Evolutionary conservation across 2,797 vertebrate genomes (phyloP).

Genomic region (Macroramphosus scolopax): DNA sequence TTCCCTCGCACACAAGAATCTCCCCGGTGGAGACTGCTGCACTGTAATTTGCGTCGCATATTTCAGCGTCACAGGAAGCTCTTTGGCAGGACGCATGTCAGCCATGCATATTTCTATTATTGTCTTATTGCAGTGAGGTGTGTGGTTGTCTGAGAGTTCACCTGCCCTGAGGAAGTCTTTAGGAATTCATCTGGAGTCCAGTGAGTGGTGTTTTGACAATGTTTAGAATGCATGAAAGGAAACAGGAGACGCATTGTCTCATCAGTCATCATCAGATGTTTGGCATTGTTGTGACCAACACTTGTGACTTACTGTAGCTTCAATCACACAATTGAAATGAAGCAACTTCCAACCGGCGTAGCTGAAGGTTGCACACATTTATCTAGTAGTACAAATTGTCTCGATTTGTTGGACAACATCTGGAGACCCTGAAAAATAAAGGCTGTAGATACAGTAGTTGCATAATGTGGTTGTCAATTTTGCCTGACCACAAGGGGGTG

Average conservation of each 20-base stretch:
- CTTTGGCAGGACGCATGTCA: constrained; percentile 7
- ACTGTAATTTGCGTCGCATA: constrained; percentile 53
- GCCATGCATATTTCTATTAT: not conserved
- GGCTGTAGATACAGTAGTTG: not conserved
- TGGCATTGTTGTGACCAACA: constrained; percentile 5
- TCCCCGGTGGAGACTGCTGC: constrained; percentile 14
- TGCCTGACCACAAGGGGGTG: constrained; percentile 68
- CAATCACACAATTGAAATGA: not conserved
- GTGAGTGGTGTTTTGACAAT: constrained; percentile 24
- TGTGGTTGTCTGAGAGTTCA: constrained; percentile 27
- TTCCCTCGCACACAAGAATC: constrained; percentile 51
- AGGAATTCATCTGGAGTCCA: too few species aligned
- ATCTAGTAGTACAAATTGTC: not conserved
- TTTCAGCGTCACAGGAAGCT: constrained; percentile 27
- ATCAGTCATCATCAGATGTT: constrained; percentile 4
- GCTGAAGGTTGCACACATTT: too few species aligned
- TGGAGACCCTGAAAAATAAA: not conserved
- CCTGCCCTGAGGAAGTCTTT: constrained; percentile 31
- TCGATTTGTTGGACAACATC: not conserved
- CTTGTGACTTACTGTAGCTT: not conserved
- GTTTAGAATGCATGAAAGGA: constrained; percentile 33
- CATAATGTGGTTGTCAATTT: constrained; percentile 1
- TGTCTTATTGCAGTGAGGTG: not conserved
- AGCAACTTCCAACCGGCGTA: not conserved
- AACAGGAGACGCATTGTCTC: constrained; percentile 13